phyloP scores from a whole-genome alignment of 2,797 vertebrate species.

The Buphagus erythrorhynchus region DNA sequence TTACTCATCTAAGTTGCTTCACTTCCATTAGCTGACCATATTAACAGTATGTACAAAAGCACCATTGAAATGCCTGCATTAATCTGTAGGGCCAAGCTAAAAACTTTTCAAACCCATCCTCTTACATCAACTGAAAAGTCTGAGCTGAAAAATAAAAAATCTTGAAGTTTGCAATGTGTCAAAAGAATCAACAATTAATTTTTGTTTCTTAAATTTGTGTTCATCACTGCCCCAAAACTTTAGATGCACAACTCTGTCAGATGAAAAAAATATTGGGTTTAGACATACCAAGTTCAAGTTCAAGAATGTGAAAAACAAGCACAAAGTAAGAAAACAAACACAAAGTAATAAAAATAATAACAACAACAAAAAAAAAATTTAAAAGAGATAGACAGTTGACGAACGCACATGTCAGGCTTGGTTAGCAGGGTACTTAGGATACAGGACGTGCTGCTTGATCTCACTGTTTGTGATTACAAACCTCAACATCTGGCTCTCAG shows the following conservation, averaged over 20 bases:
- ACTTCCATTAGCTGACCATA: neutral
- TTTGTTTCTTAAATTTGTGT: neutral
- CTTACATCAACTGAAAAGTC: neutral
- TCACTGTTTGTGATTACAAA: constrained; percentile 68
- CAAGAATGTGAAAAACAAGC: constrained; percentile 72
- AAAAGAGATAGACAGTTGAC: constrained; percentile 43
- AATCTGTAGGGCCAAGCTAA: neutral
- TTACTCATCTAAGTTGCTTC: neutral
- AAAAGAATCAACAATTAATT: neutral
- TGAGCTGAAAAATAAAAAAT: neutral
- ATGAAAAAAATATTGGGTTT: constrained; percentile 74
- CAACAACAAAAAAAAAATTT: too few species aligned
- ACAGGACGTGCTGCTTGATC: constrained; percentile 48
- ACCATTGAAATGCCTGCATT: neutral
- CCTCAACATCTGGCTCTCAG: constrained; percentile 80
- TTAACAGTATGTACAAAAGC: neutral
- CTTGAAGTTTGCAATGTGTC: neutral
- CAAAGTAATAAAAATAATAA: constrained; percentile 64
- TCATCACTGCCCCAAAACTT: neutral
- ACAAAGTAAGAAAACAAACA: constrained; percentile 80
- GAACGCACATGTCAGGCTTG: constrained; percentile 62
- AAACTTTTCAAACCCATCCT: neutral
- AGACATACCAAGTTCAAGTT: constrained; percentile 10
- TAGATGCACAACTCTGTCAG: constrained; percentile 61
- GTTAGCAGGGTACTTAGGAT: constrained; percentile 64